Evolutionary conservation across 2,888 invertebrate species (phyloP), one percentile per base, ranked within the genome.

Genomic region (Drosophila bunnanda): DNA sequence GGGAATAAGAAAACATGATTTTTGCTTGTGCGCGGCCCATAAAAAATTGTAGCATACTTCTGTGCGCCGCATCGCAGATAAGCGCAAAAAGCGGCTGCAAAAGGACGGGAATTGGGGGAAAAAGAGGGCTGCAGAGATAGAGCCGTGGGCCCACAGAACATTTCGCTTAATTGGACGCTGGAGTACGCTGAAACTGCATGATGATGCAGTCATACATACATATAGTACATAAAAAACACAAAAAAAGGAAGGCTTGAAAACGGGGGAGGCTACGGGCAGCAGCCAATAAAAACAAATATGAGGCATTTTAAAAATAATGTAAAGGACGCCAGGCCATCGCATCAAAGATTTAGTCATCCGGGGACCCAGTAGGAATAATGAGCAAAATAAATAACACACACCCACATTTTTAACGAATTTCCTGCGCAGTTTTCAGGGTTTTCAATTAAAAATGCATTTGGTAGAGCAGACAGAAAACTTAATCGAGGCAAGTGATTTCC

Each of bases 1-100:
- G 89, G 83, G 83, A 89, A 85, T 89, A 84, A 86, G 84, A 76
- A 89, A 86, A 89, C 88, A 89, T 88, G 89, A 88, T 89, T 86
- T 89, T 88, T 88, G 87, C 87, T 87, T 89, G 85, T 85, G 85
- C 85, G 82, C 78, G 78, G 77, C 75, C 76, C 80, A 89, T 89
- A 88, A 89, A 86, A 89, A 85, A 86, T 78, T 85, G 89, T 85
- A 82, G 88, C 85, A 79, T 75, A 89, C 85, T 89, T 85, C 75
- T 52, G 77, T 61, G 78, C 76, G 80, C 82, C 85, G 55, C 59
- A 70, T 48, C 61, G 70, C 70, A 61, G 76, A 76, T 75, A 61
- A 75, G 77, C 67, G 67, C 69, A 54, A 46, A 57, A 50, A 56
- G 36, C 22, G 41, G n/a, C 17, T 36, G 53, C 13, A n/a, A 4